Evolutionary conservation across 2,888 invertebrate species (phyloP), one percentile per base, ranked within the genome.

Genomic region (Andrena chrysosceles): DNA sequence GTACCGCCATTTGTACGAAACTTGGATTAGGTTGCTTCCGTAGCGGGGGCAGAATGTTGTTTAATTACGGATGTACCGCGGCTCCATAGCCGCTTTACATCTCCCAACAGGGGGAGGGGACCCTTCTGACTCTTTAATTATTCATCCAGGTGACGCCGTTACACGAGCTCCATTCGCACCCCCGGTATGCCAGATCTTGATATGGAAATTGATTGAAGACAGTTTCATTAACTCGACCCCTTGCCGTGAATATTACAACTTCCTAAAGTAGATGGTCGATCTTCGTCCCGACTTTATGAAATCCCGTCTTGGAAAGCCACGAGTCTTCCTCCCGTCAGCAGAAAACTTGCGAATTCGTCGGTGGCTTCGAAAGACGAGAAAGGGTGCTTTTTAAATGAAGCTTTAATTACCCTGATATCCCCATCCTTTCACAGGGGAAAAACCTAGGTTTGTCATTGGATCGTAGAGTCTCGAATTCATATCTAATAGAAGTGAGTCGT

Each of bases 401-500:
- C 29, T 67, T 74, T 64, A 52, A 60, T 33, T 52, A 66, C n/a
- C 48, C 8, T 4, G 23, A 23, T 16, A 26, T 42, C 42, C 7
- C 42, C 16, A 26, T 1, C 10, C 23, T 42, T 23, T 42, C 42
- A 42, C 5, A 2, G 0, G 26, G 2, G 6, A 23, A n/a, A 20
- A 7, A 26, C 6, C 29, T 8, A n/a, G 29, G 23, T 56, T 26
- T 23, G 29, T 4, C 20, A 33, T 35, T 26, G 5, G 29, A 33
- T 76, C 62, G 60, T 33, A 20, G 59, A 73, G 64, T 64, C 52
- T 68, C 52, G 26, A 64, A 48, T 69, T 26, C 68, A 72, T 60
- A 67, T 59, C 35, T 42, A 72, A 81, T 63, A 59, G 35, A 73
- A 81, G 60, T 73, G 33, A 70, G 67, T 70, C 69, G 20, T 75